These are phyloP conservation scores for Amphimedon queenslandica DNA, from an alignment of 37 sponge, comb jelly and placozoan genomes.

Conservation along the genomic window DNA sequence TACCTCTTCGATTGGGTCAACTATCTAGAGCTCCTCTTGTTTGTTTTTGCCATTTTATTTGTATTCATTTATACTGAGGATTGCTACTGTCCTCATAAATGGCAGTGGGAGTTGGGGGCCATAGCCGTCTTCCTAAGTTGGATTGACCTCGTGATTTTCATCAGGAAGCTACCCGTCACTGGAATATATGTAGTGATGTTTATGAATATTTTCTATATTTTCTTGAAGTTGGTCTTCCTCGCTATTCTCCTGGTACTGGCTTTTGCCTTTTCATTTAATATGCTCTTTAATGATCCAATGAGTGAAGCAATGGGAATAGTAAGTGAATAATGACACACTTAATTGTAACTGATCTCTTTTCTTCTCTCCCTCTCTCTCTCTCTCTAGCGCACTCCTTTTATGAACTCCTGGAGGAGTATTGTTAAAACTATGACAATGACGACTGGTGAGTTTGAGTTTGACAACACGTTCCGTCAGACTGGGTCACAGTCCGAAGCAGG, in stretches of 20 bases:
- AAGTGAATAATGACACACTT: background rate
- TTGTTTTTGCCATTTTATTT: constrained; percentile 47
- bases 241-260: constrained; percentile 78
- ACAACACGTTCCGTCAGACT: constrained; percentile 59
- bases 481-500: background rate
- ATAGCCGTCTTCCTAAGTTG: constrained; percentile 82
- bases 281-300: constrained; percentile 68
- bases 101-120: constrained; percentile 92
- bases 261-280: constrained; percentile 89
- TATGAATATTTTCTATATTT: constrained; percentile 83
- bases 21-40: constrained; percentile 47
- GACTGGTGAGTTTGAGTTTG: constrained; percentile 95
- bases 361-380: background rate
- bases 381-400: constrained; percentile 46
- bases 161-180: constrained; percentile 73
- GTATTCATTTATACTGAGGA: constrained; percentile 5
- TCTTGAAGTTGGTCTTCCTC: constrained; percentile 73
- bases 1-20: constrained; percentile 60
- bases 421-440: constrained; percentile 89
- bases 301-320: background rate
- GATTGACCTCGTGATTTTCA: constrained; percentile 80
- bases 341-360: background rate
- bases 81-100: constrained; percentile 41
- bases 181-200: constrained; percentile 98
- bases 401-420: constrained; percentile 60